These are phyloP conservation scores for Lophura nycthemera DNA, from an alignment of 2,113 vertebrate genomes.

Conservation along the genomic window DNA sequence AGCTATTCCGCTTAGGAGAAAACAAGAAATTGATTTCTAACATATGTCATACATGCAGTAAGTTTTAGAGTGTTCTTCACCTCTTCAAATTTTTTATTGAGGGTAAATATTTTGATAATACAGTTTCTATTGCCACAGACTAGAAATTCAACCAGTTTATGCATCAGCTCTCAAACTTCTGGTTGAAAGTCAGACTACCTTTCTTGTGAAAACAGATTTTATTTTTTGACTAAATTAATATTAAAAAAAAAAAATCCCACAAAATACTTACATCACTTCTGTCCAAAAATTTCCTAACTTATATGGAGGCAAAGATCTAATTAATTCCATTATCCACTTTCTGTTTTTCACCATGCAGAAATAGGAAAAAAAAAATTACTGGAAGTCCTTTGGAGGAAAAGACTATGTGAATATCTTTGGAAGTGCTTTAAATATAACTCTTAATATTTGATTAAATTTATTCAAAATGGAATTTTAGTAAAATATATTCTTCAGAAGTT, in stretches of 20 bases:
- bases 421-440: not conserved
- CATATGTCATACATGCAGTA: not conserved
- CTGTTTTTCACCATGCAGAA: not conserved
- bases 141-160: not conserved
- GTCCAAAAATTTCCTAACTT: not conserved
- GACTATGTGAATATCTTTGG: not conserved
- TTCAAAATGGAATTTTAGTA: not conserved
- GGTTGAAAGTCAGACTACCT: not conserved
- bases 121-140: not conserved
- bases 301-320: not conserved
- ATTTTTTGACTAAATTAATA: not conserved
- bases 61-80: not conserved
- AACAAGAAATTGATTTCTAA: not conserved
- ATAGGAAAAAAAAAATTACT: not conserved
- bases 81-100: not conserved
- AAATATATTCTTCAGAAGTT: not conserved
- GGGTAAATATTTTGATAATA: not conserved
- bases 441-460: not conserved
- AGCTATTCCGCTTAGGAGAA: not conserved
- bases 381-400: not conserved
- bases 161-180: not conserved
- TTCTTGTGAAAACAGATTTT: not conserved
- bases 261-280: not conserved
- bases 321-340: not conserved
- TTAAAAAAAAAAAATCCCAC: not conserved